Evolutionary conservation across 2,797 vertebrate genomes (phyloP), one percentile per base, ranked within the genome.

Genomic region (Sphenodon punctatus): DNA sequence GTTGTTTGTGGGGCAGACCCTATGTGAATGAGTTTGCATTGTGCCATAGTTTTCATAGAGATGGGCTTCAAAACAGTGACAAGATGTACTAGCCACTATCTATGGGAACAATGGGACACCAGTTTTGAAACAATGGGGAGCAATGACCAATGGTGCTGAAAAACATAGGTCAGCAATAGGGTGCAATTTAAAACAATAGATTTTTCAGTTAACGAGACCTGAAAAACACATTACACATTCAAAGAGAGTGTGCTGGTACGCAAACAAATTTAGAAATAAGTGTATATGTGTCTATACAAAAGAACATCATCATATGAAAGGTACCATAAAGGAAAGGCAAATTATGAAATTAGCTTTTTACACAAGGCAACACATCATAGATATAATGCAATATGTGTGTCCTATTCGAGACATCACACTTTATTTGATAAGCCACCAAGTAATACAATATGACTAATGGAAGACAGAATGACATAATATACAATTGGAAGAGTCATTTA

Each of bases 61-160:
- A 67, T 39, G 59, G 53, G 55, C 51, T 85, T 68, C 34, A 23
- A 77, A 85, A 70, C 34, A 61, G 43, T 70, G 67, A 55, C 68
- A 80, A 68, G 71, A 11, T 53, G 55, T 17, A 46, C 72, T 67
- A 72, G 77, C n/a, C 42, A 60, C 79, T 82, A 78, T 66, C 27
- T 3, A 75, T 45, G 1, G 1, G 34, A 88, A 82, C 34, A 82
- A 84, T 42, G 55, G 88, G 46, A 67, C 45, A 58, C 36, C 59
- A 63, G 20, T 86, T 82, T 76, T 61, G 76, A 82, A 84, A 84
- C 71, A 75, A 80, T 49, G 43, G 45, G 66, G 43, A 39, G 4
- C 43, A 79, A 85, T 39, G 67, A 38, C 4, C 65, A 51, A 6
- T 53, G n/a, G 64, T 39, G n/a, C 7, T 65, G 79, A 75, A 75